These are phyloP conservation scores for Phymatocera aterrima DNA, from an alignment of 2,888 invertebrate species.

Conservation along the genomic window DNA sequence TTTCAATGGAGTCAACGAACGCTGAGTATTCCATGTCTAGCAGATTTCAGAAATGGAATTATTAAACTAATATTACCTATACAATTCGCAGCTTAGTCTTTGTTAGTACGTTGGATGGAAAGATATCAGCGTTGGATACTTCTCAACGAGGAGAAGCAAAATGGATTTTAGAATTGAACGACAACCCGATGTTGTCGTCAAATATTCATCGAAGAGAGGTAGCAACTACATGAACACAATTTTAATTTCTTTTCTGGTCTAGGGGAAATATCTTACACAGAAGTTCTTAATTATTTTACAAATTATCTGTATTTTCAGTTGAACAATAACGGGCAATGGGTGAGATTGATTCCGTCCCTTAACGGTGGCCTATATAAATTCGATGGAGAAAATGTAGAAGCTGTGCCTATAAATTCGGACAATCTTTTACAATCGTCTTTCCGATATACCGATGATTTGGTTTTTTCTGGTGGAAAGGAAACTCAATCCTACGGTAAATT, in stretches of 20 bases:
- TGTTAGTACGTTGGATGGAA: constrained; percentile 94
- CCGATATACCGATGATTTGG: constrained; percentile 89
- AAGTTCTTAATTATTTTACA: constrained; percentile 1
- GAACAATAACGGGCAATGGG: constrained; percentile 89
- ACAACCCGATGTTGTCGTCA: constrained; percentile 88
- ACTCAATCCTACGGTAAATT: constrained; percentile 85
- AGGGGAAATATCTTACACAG: not conserved
- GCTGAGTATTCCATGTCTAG: no score
- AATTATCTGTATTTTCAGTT: no score
- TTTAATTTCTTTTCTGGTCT: constrained; percentile 22
- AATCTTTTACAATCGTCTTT: constrained; percentile 91
- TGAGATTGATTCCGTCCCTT: constrained; percentile 94
- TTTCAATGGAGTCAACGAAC: no score
- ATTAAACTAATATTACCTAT: not conserved
- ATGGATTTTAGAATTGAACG: constrained; percentile 89
- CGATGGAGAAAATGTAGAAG: constrained; percentile 91
- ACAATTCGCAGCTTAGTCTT: constrained; percentile 81
- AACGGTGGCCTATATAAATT: constrained; percentile 94
- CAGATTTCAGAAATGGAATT: not conserved
- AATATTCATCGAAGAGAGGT: constrained; percentile 93
- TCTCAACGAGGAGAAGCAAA: constrained; percentile 80
- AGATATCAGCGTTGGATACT: constrained; percentile 87
- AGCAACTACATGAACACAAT: constrained; percentile 54
- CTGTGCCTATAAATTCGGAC: constrained; percentile 91
- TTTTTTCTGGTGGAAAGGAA: constrained; percentile 93